Evolutionary conservation across 1,140 invertebrate genomes (phyloP), one percentile per base, ranked within the genome.

Genomic region (Bradynema listronoti): DNA sequence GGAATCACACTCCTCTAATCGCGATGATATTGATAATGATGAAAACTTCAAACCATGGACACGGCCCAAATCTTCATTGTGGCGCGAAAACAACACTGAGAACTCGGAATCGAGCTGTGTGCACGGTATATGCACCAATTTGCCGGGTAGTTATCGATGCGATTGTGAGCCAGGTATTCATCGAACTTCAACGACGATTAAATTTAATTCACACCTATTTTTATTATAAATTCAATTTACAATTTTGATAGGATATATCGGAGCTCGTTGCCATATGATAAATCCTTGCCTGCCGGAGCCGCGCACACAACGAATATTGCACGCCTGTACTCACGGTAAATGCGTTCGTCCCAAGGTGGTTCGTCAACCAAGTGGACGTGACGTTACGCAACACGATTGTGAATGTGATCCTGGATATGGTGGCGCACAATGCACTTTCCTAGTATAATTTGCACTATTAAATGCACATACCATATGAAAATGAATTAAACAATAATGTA

Each of bases 281-380:
- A 61, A 76, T 55, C 75, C 71, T 9, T 75, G 71, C 55, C 32
- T 56, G 32, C 66, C 58, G 14, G 59, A 66, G 43, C 6, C 56
- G 24, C 32, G 43, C 29, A 61, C n/a, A n/a, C n/a, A 76, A 56
- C 39, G 57, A 50, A 78, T 73, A n/a, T 45, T 65, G 19, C 76
- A 75, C 53, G 65, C 63, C 27, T 76, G 73, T 60, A 68, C 69
- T 9, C 73, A 76, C 45, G 73, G 73, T 19, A 36, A 45, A 11
- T 76, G 73, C 54, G 58, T 74, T 9, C 58, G 65, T 52, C 71
- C 72, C 4, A 43, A 45, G 1, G 71, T 77, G 34, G 25, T 58
- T 11, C 30, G 34, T 9, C 14, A 39, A 14, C 16, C 49, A 24
- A 60, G 55, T 24, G 70, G 50, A 7, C n/a, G 36, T 22, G 56